Evolutionary conservation across 2,113 vertebrate species (phyloP), one percentile per base, ranked within the genome.

Genomic region (Periophthalmodon schlosseri): DNA sequence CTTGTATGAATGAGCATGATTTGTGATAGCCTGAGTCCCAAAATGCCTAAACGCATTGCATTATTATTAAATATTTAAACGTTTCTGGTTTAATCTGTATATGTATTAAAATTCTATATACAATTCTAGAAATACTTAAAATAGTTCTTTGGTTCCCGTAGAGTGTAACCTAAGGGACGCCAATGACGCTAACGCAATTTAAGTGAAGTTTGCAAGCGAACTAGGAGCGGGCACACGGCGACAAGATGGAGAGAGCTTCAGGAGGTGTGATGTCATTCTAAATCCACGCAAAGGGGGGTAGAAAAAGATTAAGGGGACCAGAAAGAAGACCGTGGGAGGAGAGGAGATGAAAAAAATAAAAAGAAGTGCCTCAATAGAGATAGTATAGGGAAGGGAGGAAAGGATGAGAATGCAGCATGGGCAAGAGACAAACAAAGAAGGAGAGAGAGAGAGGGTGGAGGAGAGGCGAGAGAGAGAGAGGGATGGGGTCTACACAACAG

Each of bases 201-300:
- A 84, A 73, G 49, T 0, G 71, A 65, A 61, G 66, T 68, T 63
- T 61, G n/a, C 52, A 80, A 70, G 63, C 75, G 54, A 85, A 65
- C 54, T 69, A 34, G 50, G 69, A 33, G 74, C 70, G 44, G 67
- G 73, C 49, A 67, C 24, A 65, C 74, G 24, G 52, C 66, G 67
- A 75, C n/a, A 47, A 77, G 58, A 81, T 52, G 64, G 28, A 56
- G 34, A 65, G 68, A 81, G 58, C 68, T 68, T 24, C 8, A 4
- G 86, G 86, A 74, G 74, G 71, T 76, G 66, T 15, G 14, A 65
- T 85, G 85, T 82, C 78, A 66, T 72, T 52, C 73, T 72, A 74
- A 71, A 81, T 76, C 70, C 67, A 20, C 76, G 24, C 13, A 52
- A 49, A 68, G 18, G 61, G 46, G 69, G 65, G 71, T 14, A 67